These are phyloP conservation scores for Tringa solitaria DNA, from an alignment of 2,113 vertebrate genomes.

Conservation along the genomic window DNA sequence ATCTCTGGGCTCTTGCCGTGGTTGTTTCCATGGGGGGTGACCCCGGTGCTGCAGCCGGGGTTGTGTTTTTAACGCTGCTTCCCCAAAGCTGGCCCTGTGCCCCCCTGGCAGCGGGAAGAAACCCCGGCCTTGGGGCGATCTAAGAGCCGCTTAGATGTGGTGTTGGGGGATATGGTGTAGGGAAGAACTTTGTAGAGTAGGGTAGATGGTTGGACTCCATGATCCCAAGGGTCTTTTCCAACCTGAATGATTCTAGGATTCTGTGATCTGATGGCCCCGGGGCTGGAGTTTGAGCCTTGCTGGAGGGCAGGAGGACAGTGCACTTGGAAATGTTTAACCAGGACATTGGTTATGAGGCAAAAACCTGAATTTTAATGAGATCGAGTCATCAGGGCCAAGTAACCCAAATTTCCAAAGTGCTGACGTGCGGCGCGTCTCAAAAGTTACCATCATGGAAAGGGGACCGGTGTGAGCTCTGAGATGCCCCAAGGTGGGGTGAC, in stretches of 20 bases:
- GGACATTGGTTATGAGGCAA: not conserved
- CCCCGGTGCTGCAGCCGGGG: rapidly evolving
- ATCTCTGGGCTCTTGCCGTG: rapidly evolving
- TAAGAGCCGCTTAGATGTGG: no score
- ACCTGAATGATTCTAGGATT: no score
- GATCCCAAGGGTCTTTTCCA: no score
- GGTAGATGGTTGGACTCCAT: no score
- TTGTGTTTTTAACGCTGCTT: not conserved
- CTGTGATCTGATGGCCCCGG: not conserved
- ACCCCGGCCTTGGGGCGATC: rapidly evolving
- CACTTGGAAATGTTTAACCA: not conserved
- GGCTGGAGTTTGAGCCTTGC: not conserved
- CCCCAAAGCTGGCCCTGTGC: not conserved
- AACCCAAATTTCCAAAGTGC: not conserved
- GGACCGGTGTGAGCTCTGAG: not conserved
- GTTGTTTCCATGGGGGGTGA: not conserved
- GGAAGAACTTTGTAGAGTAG: no score
- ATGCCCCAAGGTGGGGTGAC: not conserved
- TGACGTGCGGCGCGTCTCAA: rapidly evolving
- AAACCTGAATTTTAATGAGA: not conserved
- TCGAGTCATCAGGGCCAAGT: not conserved
- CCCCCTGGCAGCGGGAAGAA: rapidly evolving
- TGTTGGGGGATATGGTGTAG: no score
- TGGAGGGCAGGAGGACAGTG: rapidly evolving
- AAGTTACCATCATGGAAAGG: rapidly evolving